phyloP scores from a whole-genome alignment of 1,140 invertebrate species.

The Neodiprion virginianus region DNA sequence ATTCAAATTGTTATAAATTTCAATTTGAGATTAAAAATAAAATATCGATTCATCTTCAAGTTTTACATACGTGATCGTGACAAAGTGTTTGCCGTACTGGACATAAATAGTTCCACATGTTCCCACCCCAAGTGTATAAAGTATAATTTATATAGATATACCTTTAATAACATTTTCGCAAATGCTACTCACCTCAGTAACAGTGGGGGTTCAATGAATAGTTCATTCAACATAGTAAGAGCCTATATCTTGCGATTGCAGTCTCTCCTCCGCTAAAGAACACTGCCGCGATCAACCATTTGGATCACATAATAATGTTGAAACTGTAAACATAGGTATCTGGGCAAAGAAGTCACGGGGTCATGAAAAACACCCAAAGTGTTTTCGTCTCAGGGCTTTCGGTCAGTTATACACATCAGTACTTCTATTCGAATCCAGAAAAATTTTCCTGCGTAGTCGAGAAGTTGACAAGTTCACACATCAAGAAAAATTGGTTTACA shows the following conservation, averaged over 20 bases:
- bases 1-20: not conserved
- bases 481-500: too few relatives aligned
- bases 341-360: not conserved
- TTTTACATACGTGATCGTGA: not conserved
- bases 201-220: constrained; percentile 51
- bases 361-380: too few relatives aligned
- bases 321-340: constrained; percentile 35
- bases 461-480: too few relatives aligned
- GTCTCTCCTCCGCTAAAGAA: constrained; percentile 55
- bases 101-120: not conserved
- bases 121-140: constrained; percentile 38
- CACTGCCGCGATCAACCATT: constrained; percentile 37
- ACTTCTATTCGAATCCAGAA: too few relatives aligned
- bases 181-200: constrained; percentile 55
- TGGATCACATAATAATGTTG: constrained; percentile 45
- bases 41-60: not conserved
- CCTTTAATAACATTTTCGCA: constrained; percentile 52
- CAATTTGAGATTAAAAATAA: not conserved
- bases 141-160: constrained; percentile 27
- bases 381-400: too few relatives aligned
- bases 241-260: constrained; percentile 57
- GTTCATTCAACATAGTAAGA: constrained; percentile 56
- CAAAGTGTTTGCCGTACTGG: not conserved
- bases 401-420: too few relatives aligned
- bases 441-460: too few relatives aligned